Evolutionary conservation across 92 coral and sea anemone species (phyloP).

Genomic region (Palythoa caribaeorum): DNA sequence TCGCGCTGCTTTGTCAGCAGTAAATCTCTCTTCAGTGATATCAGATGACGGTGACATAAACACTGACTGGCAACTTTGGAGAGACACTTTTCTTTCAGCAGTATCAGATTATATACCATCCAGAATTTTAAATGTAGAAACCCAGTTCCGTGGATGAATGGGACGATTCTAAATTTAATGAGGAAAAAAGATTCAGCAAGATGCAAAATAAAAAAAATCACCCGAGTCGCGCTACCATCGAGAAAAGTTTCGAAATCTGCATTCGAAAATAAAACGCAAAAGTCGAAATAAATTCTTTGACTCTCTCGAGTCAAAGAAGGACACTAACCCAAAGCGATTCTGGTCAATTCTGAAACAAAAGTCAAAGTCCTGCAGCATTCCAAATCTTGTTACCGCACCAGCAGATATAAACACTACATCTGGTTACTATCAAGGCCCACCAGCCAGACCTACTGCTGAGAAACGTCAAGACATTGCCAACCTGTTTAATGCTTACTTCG

Average conservation of each 20-base stretch:
- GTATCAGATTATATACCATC: conserved; percentile 63
- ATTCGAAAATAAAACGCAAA: conserved; percentile 49
- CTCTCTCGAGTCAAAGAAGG: conserved; percentile 52
- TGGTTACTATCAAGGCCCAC: conserved; percentile 4
- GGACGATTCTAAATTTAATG: conserved; percentile 29
- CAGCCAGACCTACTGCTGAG: conserved; percentile 45
- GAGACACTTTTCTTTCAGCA: conserved; percentile 64
- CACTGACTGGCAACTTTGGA: conserved; percentile 67
- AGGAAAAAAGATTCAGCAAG: conserved; percentile 67
- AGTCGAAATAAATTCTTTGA: background rate
- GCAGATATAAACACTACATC: background rate
- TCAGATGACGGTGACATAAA: background rate
- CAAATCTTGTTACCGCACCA: conserved; percentile 52
- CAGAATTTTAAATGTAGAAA: conserved; percentile 57
- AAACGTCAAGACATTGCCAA: conserved; percentile 55
- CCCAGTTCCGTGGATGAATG: conserved; percentile 65
- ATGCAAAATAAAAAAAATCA: conserved; percentile 57
- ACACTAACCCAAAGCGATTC: conserved; percentile 48
- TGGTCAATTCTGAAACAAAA: conserved; percentile 51
- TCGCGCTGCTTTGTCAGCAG: conserved; percentile 32
- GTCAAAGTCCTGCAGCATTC: conserved; percentile 61
- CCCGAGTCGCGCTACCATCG: conserved; percentile 17
- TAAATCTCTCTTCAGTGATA: background rate
- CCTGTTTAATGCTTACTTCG: conserved; percentile 26
- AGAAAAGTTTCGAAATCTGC: conserved; percentile 50